Evolutionary conservation across 1,140 invertebrate genomes (phyloP).

Genomic region (Sminthurides bifidus): DNA sequence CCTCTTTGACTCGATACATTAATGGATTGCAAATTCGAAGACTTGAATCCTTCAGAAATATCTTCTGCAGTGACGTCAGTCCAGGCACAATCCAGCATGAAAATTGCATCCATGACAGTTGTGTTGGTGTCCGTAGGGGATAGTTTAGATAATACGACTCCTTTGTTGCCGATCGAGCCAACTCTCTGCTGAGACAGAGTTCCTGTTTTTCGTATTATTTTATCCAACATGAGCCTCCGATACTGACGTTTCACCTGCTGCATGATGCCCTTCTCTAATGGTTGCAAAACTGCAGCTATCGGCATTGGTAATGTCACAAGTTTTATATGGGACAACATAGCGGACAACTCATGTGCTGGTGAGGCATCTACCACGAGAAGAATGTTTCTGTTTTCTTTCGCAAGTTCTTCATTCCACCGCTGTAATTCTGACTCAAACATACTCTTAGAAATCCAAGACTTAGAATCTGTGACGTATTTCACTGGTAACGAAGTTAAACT

Average conservation of each 20-base stretch:
- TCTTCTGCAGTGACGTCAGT: not conserved
- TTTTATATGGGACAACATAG: conserved; percentile 11
- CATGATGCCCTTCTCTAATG: conserved; percentile 11
- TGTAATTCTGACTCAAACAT: conserved; percentile 9
- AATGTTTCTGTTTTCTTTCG: conserved; percentile 1
- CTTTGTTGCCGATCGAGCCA: not conserved
- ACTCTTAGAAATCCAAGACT: conserved; percentile 11
- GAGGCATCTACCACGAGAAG: conserved; percentile 12
- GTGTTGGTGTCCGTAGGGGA: not conserved
- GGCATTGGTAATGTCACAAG: conserved; percentile 5
- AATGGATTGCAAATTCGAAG: conserved; percentile 13
- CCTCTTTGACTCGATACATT: not conserved
- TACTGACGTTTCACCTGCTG: conserved; percentile 3
- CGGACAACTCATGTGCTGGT: conserved; percentile 9
- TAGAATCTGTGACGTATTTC: conserved; percentile 7
- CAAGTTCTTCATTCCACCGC: conserved; percentile 8
- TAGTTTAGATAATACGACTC: not conserved
- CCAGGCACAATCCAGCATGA: conserved; percentile 11
- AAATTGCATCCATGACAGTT: conserved; percentile 6
- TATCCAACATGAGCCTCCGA: conserved; percentile 10
- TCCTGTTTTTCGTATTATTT: not conserved
- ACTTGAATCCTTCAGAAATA: conserved; percentile 12
- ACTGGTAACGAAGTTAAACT: conserved; percentile 15
- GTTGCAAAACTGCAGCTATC: conserved; percentile 9
- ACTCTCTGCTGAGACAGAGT: not conserved